These are phyloP conservation scores for Oasisia sp. DNA, from an alignment of 2,888 invertebrate genomes.

Conservation along the genomic window DNA sequence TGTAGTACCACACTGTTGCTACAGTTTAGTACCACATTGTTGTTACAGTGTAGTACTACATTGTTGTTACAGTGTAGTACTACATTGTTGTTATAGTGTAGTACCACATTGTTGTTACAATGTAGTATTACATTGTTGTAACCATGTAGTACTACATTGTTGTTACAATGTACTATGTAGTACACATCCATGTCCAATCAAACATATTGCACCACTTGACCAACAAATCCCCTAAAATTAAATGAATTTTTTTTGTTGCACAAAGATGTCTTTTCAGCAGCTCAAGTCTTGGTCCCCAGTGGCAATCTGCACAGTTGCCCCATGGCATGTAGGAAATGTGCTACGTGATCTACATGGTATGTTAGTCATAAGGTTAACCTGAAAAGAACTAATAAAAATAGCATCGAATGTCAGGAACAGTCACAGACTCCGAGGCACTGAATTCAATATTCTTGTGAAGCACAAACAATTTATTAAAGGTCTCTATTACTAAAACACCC, in stretches of 20 bases:
- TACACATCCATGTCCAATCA: background rate
- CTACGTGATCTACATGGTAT: background rate
- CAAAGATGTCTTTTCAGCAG: background rate
- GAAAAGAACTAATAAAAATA: background rate
- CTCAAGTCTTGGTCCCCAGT: background rate
- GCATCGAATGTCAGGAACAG: background rate
- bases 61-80: too few species aligned
- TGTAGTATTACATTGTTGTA: too few species aligned
- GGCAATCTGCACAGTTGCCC: background rate
- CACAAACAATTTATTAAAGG: constrained; percentile 8
- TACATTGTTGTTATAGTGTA: too few species aligned
- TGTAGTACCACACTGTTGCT: too few species aligned
- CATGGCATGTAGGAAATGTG: background rate
- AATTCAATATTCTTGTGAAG: background rate
- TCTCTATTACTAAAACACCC: background rate
- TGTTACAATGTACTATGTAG: too few species aligned
- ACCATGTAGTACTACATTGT: too few species aligned
- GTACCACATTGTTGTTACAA: too few species aligned
- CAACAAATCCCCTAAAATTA: background rate
- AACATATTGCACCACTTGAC: background rate
- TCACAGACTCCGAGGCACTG: background rate
- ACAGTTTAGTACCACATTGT: too few species aligned
- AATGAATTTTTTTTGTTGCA: background rate
- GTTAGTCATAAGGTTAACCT: background rate
- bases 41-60: too few species aligned